Conservation (phyloP, 2,797 vertebrate species). For the Tragelaphus oryx region DNA sequence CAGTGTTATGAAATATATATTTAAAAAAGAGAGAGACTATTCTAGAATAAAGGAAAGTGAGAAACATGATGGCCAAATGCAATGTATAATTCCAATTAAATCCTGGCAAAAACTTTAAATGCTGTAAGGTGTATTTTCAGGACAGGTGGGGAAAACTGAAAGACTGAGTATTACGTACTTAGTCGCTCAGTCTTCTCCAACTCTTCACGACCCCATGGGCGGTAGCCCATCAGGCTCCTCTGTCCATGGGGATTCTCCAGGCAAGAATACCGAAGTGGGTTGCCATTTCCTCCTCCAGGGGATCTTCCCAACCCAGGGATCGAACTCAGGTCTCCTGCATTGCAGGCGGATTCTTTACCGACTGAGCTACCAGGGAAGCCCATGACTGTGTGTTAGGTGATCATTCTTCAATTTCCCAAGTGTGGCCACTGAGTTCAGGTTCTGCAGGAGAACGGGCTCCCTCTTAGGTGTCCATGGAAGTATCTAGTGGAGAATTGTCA, state of each 20-base stretch:
- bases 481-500: background rate
- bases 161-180: background rate
- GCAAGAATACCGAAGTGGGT: background rate
- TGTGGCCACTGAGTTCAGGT: background rate
- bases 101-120: background rate
- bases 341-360: background rate
- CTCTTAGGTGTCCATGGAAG: background rate
- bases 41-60: background rate
- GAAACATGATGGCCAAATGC: rapidly evolving
- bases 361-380: background rate
- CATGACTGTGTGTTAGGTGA: background rate
- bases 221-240: background rate
- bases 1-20: background rate
- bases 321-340: background rate
- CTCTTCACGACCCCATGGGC: background rate
- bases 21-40: background rate
- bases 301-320: background rate
- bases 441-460: background rate
- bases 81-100: too few relatives aligned
- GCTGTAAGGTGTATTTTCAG: rapidly evolving
- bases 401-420: background rate
- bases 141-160: background rate
- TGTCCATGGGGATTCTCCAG: background rate
- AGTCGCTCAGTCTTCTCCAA: background rate
- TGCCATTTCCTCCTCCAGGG: background rate